Base-by-base conservation (phyloP, 2,797 vertebrate genomes). In the Dallia pectoralis region DNA sequence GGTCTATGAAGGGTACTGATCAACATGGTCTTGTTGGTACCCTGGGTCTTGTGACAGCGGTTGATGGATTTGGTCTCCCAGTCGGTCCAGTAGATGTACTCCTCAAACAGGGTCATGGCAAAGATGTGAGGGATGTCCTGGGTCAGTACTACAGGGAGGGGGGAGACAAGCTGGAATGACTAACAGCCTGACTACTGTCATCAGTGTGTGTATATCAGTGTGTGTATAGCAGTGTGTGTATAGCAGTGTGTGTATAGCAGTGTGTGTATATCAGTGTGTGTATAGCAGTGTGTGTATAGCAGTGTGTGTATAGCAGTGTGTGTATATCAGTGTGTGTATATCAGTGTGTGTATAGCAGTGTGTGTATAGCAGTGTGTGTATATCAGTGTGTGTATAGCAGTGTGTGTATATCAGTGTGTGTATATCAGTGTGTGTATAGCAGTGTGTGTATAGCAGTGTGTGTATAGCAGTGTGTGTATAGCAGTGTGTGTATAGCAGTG, bases 1-100 rank as follows among this genome's bases (percentile, higher is more conserved):
- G 97, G 98, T 22, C 98, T 89, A 89, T 99, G 97, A 64, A 99
- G 89, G 0, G 97, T 99, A 91, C 97, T 99, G 91, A 99, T 99
- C 83, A 99, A 89, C 83, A 95, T 86, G 0, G 93, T 95, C 82
- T 99, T 99, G 89, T 99, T 96, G 86, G 87, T 85, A 7, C 98
- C 98, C 0, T 94, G 93, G 2, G 93, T 93, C 84, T 94, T 94
- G 84, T 99, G 98, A 12, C 95, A 95, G 74, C 97, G 87, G 91
- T 97, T 98, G 89, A 99, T 98, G 62, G 98, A 99, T 82, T 99
- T 99, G 15, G 98, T 99, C 89, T 99, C 98, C 97, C 98, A 99
- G 89, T 99, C 98, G 0, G 98, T 98, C 97, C 97, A 99, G 92
- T 99, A 99, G 79, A 99, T 97, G 77, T 93, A 97, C 84, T 99